Evolutionary conservation across 1,140 invertebrate genomes (phyloP).

Genomic region (Chymomyza costata): DNA sequence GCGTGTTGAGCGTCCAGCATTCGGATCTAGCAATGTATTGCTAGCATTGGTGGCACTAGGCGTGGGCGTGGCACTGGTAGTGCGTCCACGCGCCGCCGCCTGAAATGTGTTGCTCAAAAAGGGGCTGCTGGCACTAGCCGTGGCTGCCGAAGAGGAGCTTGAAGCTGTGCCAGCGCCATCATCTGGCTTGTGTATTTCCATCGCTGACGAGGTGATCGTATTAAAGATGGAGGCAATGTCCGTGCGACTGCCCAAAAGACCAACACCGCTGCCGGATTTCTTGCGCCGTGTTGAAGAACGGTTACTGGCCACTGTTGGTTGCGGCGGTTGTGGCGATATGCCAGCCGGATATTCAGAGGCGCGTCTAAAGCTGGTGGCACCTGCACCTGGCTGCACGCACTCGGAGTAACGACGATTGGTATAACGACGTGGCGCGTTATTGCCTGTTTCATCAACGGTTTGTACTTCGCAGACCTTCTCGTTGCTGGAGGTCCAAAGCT

Average conservation of each 20-base stretch:
- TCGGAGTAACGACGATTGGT: slow-evolving; percentile 84
- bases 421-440: slow-evolving; percentile 78
- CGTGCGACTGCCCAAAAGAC: slow-evolving; percentile 84
- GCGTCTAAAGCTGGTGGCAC: slow-evolving; percentile 78
- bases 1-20: slow-evolving; percentile 77
- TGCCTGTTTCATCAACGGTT: slow-evolving; percentile 81
- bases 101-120: slow-evolving; percentile 48
- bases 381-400: slow-evolving; percentile 75
- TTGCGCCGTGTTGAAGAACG: slow-evolving; percentile 68
- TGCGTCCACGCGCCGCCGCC: slow-evolving; percentile 56
- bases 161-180: slow-evolving; percentile 52
- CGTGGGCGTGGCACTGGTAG: slow-evolving; percentile 60
- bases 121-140: slow-evolving; percentile 32
- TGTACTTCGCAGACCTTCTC: slow-evolving; percentile 89
- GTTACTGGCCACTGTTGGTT: slow-evolving; percentile 30
- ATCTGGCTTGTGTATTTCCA: slow-evolving; percentile 83
- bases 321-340: slow-evolving; percentile 74
- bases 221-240: slow-evolving; percentile 84
- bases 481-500: slow-evolving; percentile 87
- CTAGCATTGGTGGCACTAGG: slow-evolving; percentile 43
- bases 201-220: slow-evolving; percentile 86
- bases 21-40: slow-evolving; percentile 55
- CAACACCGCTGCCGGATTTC: slow-evolving; percentile 71
- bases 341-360: slow-evolving; percentile 81
- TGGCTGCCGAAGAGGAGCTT: slow-evolving; percentile 45